Conservation (phyloP, 30 jellyfish, hydroid and myxozoan genomes). For the Morbakka virulenta region DNA sequence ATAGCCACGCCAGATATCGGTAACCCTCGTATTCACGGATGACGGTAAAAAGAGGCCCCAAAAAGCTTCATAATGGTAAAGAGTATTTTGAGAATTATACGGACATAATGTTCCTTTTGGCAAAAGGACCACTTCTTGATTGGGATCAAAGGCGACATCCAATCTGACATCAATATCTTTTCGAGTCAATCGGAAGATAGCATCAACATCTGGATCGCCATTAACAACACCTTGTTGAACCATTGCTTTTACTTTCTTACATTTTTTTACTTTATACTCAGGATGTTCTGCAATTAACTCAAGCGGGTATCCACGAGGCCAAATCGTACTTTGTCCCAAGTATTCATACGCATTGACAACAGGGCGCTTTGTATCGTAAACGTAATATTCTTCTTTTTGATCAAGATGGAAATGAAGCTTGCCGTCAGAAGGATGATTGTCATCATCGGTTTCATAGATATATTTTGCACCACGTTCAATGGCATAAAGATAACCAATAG, state of each 20-base stretch:
- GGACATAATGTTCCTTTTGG: constrained; percentile 87
- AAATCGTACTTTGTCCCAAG: constrained; percentile 94
- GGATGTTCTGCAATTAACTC: constrained; percentile 70
- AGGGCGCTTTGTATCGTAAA: constrained; percentile 51
- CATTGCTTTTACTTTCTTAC: constrained; percentile 64
- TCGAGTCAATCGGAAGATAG: constrained; percentile 87
- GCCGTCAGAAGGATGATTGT: constrained; percentile 90
- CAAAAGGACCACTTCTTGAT: constrained; percentile 70
- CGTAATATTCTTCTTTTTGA: constrained; percentile 39
- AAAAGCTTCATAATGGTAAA: constrained; percentile 73
- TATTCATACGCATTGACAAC: constrained; percentile 79
- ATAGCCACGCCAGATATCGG: constrained; percentile 93
- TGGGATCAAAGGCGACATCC: constrained; percentile 69
- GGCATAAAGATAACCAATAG: constrained; percentile 89
- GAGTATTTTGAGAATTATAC: constrained; percentile 88
- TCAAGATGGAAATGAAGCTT: constrained; percentile 72
- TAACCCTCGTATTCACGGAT: constrained; percentile 84
- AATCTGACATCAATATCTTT: constrained; percentile 76
- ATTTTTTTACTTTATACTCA: constrained; percentile 56
- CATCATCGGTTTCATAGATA: constrained; percentile 95
- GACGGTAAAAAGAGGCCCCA: constrained; percentile 75
- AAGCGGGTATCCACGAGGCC: constrained; percentile 99
- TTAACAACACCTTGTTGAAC: constrained; percentile 97
- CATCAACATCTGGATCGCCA: constrained; percentile 97
- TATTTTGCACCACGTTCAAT: constrained; percentile 91